These are phyloP conservation scores for Chondrosia reniformis DNA, from an alignment of 37 sponge, comb jelly and placozoan genomes.

Conservation along the genomic window DNA sequence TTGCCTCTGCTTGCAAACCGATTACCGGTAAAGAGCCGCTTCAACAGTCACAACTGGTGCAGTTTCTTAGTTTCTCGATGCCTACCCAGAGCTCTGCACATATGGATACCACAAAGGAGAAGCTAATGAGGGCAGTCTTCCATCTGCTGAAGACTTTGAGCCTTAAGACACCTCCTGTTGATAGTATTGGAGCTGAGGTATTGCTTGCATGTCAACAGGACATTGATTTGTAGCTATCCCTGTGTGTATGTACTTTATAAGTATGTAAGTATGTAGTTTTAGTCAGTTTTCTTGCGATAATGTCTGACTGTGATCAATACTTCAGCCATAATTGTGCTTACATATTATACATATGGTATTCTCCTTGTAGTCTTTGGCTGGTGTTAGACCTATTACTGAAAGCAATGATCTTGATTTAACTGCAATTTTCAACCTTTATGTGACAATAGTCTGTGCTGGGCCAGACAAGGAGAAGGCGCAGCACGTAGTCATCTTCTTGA, in stretches of 20 bases:
- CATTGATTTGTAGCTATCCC: not conserved
- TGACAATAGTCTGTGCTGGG: conserved; percentile 43
- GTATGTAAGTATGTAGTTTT: not conserved
- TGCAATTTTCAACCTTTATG: conserved; percentile 28
- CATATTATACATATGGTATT: not conserved
- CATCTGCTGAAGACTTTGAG: conserved; percentile 25
- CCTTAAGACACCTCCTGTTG: not conserved
- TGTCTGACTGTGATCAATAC: not conserved
- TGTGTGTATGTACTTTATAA: not conserved
- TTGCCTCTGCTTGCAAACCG: conserved; percentile 31
- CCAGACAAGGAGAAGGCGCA: conserved; percentile 58
- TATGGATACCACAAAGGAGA: not conserved
- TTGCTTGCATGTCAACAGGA: not conserved
- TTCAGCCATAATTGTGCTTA: not conserved
- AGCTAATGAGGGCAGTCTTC: conserved; percentile 27
- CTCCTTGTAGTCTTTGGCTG: conserved; percentile 1
- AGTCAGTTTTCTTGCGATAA: not conserved
- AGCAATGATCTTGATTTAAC: conserved; percentile 19
- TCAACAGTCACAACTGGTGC: too few relatives aligned
- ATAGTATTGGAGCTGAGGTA: conserved; percentile 24
- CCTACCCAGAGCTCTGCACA: not conserved
- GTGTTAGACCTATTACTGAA: not conserved
- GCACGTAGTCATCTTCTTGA: conserved; percentile 63
- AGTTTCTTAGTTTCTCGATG: not conserved
- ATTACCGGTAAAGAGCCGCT: too few relatives aligned